Evolutionary conservation across 2,888 invertebrate genomes (phyloP), one percentile per base, ranked within the genome.

Genomic region (Monoplex corrugatus): DNA sequence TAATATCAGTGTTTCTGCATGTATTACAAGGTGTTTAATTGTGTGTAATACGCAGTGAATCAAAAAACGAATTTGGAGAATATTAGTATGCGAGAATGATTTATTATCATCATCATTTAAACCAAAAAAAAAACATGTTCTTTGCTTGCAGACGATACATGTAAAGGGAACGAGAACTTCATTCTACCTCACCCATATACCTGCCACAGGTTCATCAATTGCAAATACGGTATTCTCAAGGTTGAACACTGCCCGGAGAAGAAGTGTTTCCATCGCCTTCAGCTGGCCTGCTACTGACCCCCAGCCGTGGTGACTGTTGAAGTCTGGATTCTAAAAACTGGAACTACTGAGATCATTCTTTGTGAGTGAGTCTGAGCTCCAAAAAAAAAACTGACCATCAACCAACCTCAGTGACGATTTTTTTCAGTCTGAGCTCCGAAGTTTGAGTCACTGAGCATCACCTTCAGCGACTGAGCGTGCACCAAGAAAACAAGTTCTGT

Each of bases 171-270:
- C 40, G 40, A 38, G n/a, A 87, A 82, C 72, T 38, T n/a, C 28
- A 86, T 68, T 82, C 91, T 92, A 38, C 92, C 91, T 5, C 93
- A 93, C 57, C 92, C 93, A 0, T 91, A 93, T 87, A 86, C 91
- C 44, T 93, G 93, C 83, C 92, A 92, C 89, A 93, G 92, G 87
- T 93, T 91, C 86, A 83, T 90, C 78, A 89, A 86, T 50, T 90
- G 90, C 68, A 82, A 88, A 44, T 63, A 63, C 88, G 88, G 88
- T 35, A 83, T 83, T 38, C 19, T 88, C n/a, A 88, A 88, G 45
- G 88, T 88, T 19, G 63, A 88, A n/a, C 57, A 19, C 38, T 88
- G 88, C 38, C 88, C 83, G 2, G 88, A 88, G 68, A 88, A 83
- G 40, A 88, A 82, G 13, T 88, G 88, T 38, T 88, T 88, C 63